Evolutionary conservation across 2,888 invertebrate genomes (phyloP), one percentile per base, ranked within the genome.

Genomic region (Dryocosmus kuriphilus): DNA sequence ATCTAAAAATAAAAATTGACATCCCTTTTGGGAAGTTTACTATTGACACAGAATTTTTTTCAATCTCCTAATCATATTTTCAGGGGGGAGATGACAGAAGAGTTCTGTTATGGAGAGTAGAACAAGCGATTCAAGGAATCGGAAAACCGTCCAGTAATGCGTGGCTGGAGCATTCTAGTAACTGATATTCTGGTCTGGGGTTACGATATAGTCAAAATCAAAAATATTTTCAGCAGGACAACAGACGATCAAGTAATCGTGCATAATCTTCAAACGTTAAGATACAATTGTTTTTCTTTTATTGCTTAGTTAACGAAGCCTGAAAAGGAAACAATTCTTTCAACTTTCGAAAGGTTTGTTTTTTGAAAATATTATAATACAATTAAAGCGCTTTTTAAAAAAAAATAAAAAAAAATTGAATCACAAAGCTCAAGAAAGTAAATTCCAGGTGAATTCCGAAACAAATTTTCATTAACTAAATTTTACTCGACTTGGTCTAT

Each of bases 21-120:
- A 9, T n/a, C n/a, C 2, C 9, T 51, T n/a, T 9, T 51, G 51
- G 9, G n/a, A 51, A 51, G 8, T 51, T n/a, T n/a, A 9, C 2
- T 2, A n/a, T 14, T 16, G n/a, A 2, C 8, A 8, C n/a, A 46
- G 9, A 2, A n/a, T 8, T 51, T 51, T 51, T 51, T 51, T 0
- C n/a, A n/a, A n/a, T 8, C n/a, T n/a, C 2, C 9, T 51, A 51
- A n/a, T 51, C 19, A 27, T 51, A 57, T 80, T 88, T 89, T 32
- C 88, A 98, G 98, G 98, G 87, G n/a, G 98, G 99, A 32, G 99
- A 99, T 94, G 99, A 99, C 91, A 94, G 96, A 88, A 94, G 98
- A 86, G 96, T 98, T 51, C 93, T 98, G 86, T 89, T 98, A 79
- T 99, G 99, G 99, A 95, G 96, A 86, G 94, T 98, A 35, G 95